These are phyloP conservation scores for Nipponia nippon DNA, from an alignment of 2,113 vertebrate species.

Conservation along the genomic window DNA sequence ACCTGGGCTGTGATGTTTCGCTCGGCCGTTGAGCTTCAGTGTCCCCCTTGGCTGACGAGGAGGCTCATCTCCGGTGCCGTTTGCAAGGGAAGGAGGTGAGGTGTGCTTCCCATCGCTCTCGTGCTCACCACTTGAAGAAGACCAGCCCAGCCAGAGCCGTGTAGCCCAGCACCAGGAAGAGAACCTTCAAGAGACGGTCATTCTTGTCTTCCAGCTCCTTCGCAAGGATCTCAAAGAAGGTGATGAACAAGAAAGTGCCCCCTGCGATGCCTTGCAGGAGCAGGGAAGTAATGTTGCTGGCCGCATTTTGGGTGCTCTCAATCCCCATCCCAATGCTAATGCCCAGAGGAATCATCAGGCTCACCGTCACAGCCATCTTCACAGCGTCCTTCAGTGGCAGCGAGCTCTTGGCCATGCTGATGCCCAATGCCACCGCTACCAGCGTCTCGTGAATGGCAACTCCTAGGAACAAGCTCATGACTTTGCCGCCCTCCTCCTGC, in stretches of 20 bases:
- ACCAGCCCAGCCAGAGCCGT: slow-evolving; percentile 77
- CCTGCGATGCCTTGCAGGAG: slow-evolving; percentile 87
- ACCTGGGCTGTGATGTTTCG: rapidly evolving
- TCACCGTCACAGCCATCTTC: slow-evolving; percentile 81
- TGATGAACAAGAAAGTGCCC: slow-evolving; percentile 91
- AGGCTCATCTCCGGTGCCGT: neutral
- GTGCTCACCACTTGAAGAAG: slow-evolving; percentile 83
- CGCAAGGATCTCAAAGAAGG: slow-evolving; percentile 90
- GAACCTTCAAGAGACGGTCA: slow-evolving; percentile 87
- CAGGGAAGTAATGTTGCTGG: slow-evolving; percentile 75
- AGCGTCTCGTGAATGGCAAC: slow-evolving; percentile 88
- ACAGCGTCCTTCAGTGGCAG: slow-evolving; percentile 77
- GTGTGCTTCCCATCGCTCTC: neutral
- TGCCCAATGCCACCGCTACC: slow-evolving; percentile 84
- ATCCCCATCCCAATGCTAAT: slow-evolving; percentile 83
- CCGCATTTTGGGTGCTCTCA: slow-evolving; percentile 74
- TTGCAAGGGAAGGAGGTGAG: neutral
- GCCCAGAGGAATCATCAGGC: slow-evolving; percentile 88
- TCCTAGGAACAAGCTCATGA: slow-evolving; percentile 82
- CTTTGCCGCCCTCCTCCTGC: slow-evolving; percentile 81
- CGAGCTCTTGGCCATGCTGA: slow-evolving; percentile 82
- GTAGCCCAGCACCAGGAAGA: slow-evolving; percentile 89
- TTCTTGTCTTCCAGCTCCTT: slow-evolving; percentile 89
- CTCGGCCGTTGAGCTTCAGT: rapidly evolving
- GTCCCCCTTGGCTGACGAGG: neutral